phyloP scores from a whole-genome alignment of 2,888 invertebrate genomes.

The Phasia obesa region DNA sequence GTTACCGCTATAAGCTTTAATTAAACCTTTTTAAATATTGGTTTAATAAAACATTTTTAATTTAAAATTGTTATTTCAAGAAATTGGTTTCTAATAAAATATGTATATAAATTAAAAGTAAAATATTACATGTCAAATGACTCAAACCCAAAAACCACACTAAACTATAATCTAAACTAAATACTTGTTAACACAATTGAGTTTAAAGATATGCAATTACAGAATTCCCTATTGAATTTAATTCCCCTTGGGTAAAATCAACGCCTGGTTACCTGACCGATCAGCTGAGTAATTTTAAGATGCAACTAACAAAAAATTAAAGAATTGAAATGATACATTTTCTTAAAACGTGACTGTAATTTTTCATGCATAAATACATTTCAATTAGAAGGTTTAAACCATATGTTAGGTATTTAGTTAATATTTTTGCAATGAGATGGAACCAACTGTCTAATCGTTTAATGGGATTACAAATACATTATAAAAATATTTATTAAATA shows the following conservation, averaged over 20 bases:
- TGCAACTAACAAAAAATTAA: not conserved
- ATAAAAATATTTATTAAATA: no score
- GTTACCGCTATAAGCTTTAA: no score
- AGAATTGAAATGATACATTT: slow-evolving; percentile 51
- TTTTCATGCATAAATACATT: slow-evolving; percentile 59
- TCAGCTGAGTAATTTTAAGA: not conserved
- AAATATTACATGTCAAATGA: not conserved
- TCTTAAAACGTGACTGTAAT: slow-evolving; percentile 62
- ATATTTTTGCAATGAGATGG: not conserved
- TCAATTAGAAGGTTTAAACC: slow-evolving; percentile 27
- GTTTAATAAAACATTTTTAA: no score
- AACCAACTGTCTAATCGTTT: slow-evolving; percentile 11
- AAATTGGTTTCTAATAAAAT: not conserved
- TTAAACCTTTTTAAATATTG: not conserved
- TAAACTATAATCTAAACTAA: slow-evolving; percentile 1
- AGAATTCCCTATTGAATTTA: not conserved
- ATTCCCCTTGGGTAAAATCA: not conserved
- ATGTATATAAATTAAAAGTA: not conserved
- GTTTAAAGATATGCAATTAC: not conserved
- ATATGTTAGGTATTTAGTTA: not conserved
- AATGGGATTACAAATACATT: no score
- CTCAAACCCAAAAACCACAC: not conserved
- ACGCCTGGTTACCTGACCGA: slow-evolving; percentile 5
- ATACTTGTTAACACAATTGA: not conserved
- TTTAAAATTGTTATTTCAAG: no score